phyloP scores from a whole-genome alignment of 2,888 invertebrate genomes.

The Eupithecia exiguata region DNA sequence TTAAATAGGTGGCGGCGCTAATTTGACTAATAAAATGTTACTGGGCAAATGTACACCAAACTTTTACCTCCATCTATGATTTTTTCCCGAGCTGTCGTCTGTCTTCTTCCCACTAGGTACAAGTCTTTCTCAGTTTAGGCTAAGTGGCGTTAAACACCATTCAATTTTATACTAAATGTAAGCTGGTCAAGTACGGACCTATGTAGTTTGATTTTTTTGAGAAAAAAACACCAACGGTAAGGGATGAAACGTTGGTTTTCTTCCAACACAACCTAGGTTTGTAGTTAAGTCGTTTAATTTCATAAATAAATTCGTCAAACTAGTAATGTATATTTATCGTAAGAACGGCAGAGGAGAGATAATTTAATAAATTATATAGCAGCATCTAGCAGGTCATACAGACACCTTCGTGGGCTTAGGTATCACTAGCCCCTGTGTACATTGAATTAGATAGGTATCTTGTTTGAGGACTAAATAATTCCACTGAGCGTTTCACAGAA shows the following conservation, averaged over 20 bases:
- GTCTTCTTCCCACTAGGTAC: no score
- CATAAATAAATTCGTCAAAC: background rate
- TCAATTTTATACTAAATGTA: background rate
- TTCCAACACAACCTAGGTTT: background rate
- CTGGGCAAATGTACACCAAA: background rate
- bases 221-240: background rate
- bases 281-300: no score
- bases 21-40: background rate
- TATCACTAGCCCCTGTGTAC: constrained; percentile 8
- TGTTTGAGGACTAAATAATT: constrained; percentile 32
- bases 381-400: background rate
- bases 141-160: background rate
- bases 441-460: constrained; percentile 4
- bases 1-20: no score
- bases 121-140: background rate
- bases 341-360: background rate
- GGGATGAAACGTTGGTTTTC: background rate
- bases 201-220: background rate
- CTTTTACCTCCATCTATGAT: background rate
- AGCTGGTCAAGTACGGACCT: background rate
- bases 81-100: no score
- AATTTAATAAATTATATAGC: background rate
- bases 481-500: constrained; percentile 38
- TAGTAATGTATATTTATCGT: background rate
- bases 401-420: background rate